Percentiles rank a stretch among this genome's conserved stretches.
Conservation (phyloP, 2,797 vertebrate genomes). For the Acanthiza pusilla region DNA sequence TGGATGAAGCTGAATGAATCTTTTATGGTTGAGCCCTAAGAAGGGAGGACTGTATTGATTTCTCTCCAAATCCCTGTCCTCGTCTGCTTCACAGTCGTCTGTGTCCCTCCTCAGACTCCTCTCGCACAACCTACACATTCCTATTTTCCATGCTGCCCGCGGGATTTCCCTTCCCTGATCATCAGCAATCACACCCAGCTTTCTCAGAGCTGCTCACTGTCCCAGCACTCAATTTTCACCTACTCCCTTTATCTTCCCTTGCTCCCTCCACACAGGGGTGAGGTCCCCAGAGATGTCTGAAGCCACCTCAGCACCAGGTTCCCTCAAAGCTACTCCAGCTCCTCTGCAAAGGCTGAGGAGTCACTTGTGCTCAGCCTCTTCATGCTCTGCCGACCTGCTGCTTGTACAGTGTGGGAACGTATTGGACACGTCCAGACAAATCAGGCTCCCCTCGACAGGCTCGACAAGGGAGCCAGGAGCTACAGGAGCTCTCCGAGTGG, state of each 20-base stretch:
- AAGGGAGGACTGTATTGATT: not conserved
- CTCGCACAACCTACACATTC: not conserved
- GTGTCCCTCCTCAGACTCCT: not conserved
- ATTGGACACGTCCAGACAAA: not conserved
- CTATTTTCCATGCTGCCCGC: accelerated
- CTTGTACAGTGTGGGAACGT: not conserved
- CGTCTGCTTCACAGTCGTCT: not conserved
- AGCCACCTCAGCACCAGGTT: not conserved
- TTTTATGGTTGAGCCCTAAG: accelerated
- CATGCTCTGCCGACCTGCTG: not conserved
- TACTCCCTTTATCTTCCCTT: not conserved
- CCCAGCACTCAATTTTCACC: not conserved
- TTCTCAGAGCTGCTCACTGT: not conserved
- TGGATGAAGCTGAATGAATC: not conserved
- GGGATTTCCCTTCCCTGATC: not conserved
- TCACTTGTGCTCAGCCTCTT: not conserved
- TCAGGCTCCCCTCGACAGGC: not conserved
- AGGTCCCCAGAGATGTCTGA: not conserved
- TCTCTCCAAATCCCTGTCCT: not conserved
- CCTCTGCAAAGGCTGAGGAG: not conserved
- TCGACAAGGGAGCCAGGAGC: not conserved
- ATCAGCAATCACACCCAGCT: not conserved
- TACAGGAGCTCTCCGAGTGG: not conserved
- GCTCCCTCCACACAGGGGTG: accelerated
- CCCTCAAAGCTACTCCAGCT: not conserved